These are phyloP conservation scores for Huso huso DNA, from an alignment of 2,797 vertebrate species.

Conservation along the genomic window DNA sequence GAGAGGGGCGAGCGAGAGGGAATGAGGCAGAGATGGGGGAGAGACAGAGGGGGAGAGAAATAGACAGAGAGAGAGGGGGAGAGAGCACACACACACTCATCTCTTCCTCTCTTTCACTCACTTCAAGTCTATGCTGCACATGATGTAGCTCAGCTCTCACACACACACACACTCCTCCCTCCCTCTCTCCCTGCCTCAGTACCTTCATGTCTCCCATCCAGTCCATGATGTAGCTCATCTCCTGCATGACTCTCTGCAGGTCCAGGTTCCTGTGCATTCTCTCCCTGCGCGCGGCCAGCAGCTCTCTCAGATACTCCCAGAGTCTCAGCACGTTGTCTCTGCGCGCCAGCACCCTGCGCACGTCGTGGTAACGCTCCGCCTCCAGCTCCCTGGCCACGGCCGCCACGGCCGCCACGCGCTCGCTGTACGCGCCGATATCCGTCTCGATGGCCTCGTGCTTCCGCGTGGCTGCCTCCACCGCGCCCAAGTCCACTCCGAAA, in stretches of 20 bases:
- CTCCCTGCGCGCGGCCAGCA: slow-evolving; percentile 74
- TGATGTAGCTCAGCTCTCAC: too few relatives aligned
- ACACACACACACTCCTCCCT: too few relatives aligned
- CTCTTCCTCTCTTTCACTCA: too few relatives aligned
- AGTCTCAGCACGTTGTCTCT: slow-evolving; percentile 80
- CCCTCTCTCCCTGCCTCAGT: neutral
- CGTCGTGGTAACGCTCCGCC: slow-evolving; percentile 79
- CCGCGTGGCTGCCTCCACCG: slow-evolving; percentile 86
- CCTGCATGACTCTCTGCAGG: slow-evolving; percentile 82
- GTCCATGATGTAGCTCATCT: slow-evolving; percentile 85
- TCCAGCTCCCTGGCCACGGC: slow-evolving; percentile 84
- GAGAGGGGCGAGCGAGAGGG: too few relatives aligned
- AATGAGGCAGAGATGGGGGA: too few relatives aligned
- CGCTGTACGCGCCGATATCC: slow-evolving; percentile 85
- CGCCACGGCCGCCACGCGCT: slow-evolving; percentile 82
- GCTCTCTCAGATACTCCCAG: slow-evolving; percentile 83
- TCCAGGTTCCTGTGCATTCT: slow-evolving; percentile 73
- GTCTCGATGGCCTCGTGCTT: slow-evolving; percentile 96
- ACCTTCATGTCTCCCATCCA: slow-evolving; percentile 97
- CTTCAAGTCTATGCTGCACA: too few relatives aligned
- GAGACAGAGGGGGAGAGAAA: too few relatives aligned
- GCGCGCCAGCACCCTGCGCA: slow-evolving; percentile 69
- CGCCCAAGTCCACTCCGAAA: slow-evolving; percentile 78
- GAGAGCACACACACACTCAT: too few relatives aligned
- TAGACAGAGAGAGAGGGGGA: too few relatives aligned